phyloP scores from a whole-genome alignment of 1,140 invertebrate genomes.

The Rhynchophorus ferrugineus region DNA sequence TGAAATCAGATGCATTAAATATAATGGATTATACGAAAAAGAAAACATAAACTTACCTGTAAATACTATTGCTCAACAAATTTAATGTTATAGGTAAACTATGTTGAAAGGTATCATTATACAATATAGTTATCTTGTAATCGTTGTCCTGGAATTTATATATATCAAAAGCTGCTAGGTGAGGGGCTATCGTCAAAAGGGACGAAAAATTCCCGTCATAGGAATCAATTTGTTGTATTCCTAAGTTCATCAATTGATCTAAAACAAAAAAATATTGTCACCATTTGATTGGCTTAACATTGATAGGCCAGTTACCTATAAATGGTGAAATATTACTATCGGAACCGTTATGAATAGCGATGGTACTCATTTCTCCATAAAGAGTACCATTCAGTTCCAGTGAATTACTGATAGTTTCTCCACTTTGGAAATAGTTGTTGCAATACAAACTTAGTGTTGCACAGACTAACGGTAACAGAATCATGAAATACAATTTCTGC shows the following conservation, averaged over 20 bases:
- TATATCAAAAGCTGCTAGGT: slow-evolving; percentile 59
- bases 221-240: slow-evolving; percentile 45
- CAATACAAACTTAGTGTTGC: slow-evolving; percentile 60
- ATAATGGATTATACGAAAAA: too few relatives aligned
- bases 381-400: slow-evolving; percentile 49
- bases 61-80: slow-evolving; percentile 61
- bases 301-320: slow-evolving; percentile 14
- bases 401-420: slow-evolving; percentile 49
- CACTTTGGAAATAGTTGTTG: slow-evolving; percentile 52
- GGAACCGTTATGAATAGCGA: slow-evolving; percentile 44
- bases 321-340: slow-evolving; percentile 39
- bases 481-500: slow-evolving; percentile 53
- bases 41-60: too few relatives aligned
- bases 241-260: slow-evolving; percentile 36
- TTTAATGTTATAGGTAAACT: slow-evolving; percentile 70
- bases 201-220: slow-evolving; percentile 59
- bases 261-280: slow-evolving; percentile 9
- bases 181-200: slow-evolving; percentile 51
- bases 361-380: slow-evolving; percentile 44
- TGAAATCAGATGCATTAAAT: too few relatives aligned
- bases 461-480: slow-evolving; percentile 53
- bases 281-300: too few relatives aligned
- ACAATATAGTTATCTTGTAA: slow-evolving; percentile 55
- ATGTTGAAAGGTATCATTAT: slow-evolving; percentile 74
- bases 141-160: slow-evolving; percentile 46